Percentiles rank a stretch among this genome's conserved stretches.
Conservation (phyloP, 2,797 vertebrate genomes). For the Nyctibius grandis region DNA sequence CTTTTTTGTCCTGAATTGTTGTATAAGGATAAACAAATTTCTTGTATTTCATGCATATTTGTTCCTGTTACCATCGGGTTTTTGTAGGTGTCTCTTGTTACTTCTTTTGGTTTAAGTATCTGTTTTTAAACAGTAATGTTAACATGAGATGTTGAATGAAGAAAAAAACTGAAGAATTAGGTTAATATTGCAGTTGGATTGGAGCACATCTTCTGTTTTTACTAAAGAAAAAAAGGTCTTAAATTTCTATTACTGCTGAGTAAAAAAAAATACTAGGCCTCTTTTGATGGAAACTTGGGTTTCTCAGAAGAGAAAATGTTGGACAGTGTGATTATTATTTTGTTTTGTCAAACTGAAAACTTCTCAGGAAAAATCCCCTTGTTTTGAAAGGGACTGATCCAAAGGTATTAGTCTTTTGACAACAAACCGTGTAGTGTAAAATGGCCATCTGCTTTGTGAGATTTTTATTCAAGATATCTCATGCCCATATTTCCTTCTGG, state of each 20-base stretch:
- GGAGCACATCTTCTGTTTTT: neutral
- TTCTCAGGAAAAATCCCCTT: neutral
- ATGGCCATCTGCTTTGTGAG: neutral
- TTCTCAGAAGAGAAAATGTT: neutral
- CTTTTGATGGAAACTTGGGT: neutral
- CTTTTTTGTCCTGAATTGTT: neutral
- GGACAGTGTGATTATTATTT: neutral
- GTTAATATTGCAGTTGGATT: neutral
- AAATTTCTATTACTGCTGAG: neutral
- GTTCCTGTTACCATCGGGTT: neutral
- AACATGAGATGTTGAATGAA: neutral
- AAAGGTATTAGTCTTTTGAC: neutral
- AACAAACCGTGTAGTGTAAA: neutral
- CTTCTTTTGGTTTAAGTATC: neutral
- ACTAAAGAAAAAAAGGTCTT: neutral
- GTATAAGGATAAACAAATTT: neutral
- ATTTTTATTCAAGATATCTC: neutral
- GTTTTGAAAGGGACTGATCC: neutral
- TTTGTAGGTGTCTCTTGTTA: neutral
- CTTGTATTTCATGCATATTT: neutral
- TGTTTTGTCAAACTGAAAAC: neutral
- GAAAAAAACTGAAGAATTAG: neutral
- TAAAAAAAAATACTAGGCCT: neutral
- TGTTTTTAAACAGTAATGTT: neutral
- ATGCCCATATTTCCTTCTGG: neutral